Conservation (phyloP, 2,797 vertebrate species). For the Kryptolebias ocellatus region DNA sequence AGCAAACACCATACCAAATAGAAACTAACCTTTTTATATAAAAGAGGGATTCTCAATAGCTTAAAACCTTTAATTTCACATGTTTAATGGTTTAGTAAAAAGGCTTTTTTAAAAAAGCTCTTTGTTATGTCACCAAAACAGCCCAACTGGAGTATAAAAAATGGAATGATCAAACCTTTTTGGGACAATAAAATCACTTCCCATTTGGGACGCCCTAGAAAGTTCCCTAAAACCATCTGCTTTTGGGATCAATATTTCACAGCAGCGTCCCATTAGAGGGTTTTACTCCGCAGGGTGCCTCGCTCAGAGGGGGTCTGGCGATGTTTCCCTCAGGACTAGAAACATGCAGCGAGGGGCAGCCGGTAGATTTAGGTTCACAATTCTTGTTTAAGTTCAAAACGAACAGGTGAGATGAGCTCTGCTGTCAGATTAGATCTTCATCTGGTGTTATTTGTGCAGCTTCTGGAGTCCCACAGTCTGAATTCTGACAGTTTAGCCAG, state of each 20-base stretch:
- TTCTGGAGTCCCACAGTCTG: too few relatives aligned
- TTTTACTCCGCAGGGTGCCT: constrained; percentile 3
- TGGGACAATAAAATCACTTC: neutral
- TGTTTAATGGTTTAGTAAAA: too few relatives aligned
- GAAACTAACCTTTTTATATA: too few relatives aligned
- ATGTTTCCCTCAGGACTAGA: constrained; percentile 2
- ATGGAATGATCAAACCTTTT: neutral
- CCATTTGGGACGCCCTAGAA: neutral
- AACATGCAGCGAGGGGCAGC: neutral
- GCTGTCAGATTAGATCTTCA: rapidly evolving
- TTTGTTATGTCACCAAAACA: neutral
- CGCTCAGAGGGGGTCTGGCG: neutral
- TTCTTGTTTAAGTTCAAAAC: neutral
- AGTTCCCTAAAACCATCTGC: neutral
- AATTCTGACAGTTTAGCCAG: too few relatives aligned
- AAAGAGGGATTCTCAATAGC: too few relatives aligned
- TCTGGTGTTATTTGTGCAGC: too few relatives aligned
- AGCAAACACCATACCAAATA: too few relatives aligned
- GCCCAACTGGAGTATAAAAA: neutral
- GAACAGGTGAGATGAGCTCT: neutral
- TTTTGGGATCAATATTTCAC: constrained; percentile 16
- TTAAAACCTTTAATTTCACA: too few relatives aligned
- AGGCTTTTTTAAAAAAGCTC: neutral
- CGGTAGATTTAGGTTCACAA: neutral
- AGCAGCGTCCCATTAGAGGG: neutral